Percentiles rank a stretch among this genome's conserved stretches.
Evolutionary conservation across 2,888 invertebrate species (phyloP).

Genomic region (Operophtera brumata): DNA sequence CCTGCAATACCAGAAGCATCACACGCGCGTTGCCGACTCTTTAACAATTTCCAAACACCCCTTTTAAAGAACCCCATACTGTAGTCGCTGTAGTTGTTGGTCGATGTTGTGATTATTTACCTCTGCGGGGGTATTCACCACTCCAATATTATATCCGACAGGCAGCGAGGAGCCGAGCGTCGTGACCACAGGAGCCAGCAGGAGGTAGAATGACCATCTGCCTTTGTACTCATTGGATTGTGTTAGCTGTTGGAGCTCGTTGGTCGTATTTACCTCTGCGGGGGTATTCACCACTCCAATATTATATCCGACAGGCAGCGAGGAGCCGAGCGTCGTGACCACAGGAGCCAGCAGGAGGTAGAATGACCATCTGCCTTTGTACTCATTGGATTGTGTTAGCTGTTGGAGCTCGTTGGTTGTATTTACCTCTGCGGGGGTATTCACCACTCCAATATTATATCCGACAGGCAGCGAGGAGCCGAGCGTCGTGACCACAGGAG

Average conservation of each 20-base stretch:
- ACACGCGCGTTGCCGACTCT: too few relatives aligned
- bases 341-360: conserved; percentile 84
- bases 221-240: conserved; percentile 56
- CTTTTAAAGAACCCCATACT: too few relatives aligned
- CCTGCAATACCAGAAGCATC: too few relatives aligned
- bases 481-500: conserved; percentile 85
- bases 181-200: conserved; percentile 85
- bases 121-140: conserved; percentile 89
- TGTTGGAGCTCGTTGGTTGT: conserved; percentile 65
- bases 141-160: conserved; percentile 92
- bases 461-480: conserved; percentile 91
- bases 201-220: conserved; percentile 84
- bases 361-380: conserved; percentile 82
- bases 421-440: conserved; percentile 87
- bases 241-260: conserved; percentile 68
- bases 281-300: conserved; percentile 94
- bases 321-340: conserved; percentile 87
- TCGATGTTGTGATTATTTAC: too few relatives aligned
- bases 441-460: conserved; percentile 92
- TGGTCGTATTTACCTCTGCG: conserved; percentile 86
- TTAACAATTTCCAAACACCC: too few relatives aligned
- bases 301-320: conserved; percentile 91
- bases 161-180: conserved; percentile 90
- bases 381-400: conserved; percentile 57
- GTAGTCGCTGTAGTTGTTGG: too few relatives aligned